These are phyloP conservation scores for Propsilocerus akamusi DNA, from an alignment of 1,140 invertebrate species.

Conservation along the genomic window DNA sequence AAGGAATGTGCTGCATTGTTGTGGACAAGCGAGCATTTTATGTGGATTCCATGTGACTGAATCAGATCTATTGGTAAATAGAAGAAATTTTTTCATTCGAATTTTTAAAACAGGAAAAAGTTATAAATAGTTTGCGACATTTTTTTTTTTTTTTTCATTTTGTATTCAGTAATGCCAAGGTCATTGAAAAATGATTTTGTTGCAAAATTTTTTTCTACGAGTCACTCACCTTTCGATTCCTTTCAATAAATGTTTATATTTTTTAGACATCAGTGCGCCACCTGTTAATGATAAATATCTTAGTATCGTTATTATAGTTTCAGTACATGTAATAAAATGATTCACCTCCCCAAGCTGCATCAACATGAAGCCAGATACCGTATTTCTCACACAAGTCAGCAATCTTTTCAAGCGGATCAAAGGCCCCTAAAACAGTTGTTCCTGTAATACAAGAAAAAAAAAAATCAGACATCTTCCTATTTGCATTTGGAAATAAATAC, in stretches of 20 bases:
- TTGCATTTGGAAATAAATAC: too few species aligned
- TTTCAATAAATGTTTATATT: conserved; percentile 53
- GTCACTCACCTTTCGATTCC: conserved; percentile 57
- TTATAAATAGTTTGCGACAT: too few species aligned
- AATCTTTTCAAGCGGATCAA: conserved; percentile 69
- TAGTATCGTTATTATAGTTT: too few species aligned
- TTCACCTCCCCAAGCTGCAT: conserved; percentile 79
- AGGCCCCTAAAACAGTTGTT: conserved; percentile 53
- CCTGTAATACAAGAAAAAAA: conserved; percentile 14
- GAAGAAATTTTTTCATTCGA: too few species aligned
- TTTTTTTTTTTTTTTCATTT: too few species aligned
- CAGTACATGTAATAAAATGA: too few species aligned
- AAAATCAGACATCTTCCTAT: too few species aligned
- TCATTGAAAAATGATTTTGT: too few species aligned
- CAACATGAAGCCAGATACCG: conserved; percentile 85
- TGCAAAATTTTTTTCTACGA: too few species aligned
- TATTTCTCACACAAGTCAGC: conserved; percentile 65
- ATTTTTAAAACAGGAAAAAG: conserved; percentile 2
- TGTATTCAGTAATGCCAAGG: too few species aligned
- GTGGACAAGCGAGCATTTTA: conserved; percentile 70
- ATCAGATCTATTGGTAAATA: conserved; percentile 52
- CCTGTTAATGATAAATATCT: conserved; percentile 86
- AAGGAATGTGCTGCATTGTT: conserved; percentile 79
- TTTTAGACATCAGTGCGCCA: conserved; percentile 67
- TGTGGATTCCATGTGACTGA: conserved; percentile 92